phyloP scores from a whole-genome alignment of 2,888 invertebrate species.

The Mimachlamys varia region DNA sequence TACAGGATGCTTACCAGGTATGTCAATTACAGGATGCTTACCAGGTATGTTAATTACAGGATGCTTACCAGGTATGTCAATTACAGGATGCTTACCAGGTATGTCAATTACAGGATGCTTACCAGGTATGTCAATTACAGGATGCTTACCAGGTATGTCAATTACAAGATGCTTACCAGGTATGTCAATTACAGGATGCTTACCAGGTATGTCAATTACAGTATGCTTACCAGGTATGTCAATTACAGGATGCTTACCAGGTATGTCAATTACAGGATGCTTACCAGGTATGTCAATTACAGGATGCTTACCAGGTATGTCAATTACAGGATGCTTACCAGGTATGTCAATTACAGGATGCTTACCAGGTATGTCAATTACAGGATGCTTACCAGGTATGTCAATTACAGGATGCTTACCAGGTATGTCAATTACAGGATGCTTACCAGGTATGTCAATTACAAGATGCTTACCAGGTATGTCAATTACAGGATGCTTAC shows the following conservation, averaged over 20 bases:
- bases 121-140: slow-evolving; percentile 87
- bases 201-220: slow-evolving; percentile 88
- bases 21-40: slow-evolving; percentile 93
- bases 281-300: slow-evolving; percentile 87
- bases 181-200: slow-evolving; percentile 90
- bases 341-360: slow-evolving; percentile 88
- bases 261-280: slow-evolving; percentile 90
- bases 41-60: slow-evolving; percentile 87
- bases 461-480: slow-evolving; percentile 91
- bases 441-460: slow-evolving; percentile 89
- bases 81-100: slow-evolving; percentile 92
- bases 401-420: slow-evolving; percentile 94
- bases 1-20: slow-evolving; percentile 92
- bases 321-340: slow-evolving; percentile 94
- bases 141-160: slow-evolving; percentile 90
- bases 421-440: slow-evolving; percentile 87
- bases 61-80: slow-evolving; percentile 89
- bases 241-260: slow-evolving; percentile 93
- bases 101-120: slow-evolving; percentile 91
- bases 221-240: slow-evolving; percentile 90
- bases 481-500: slow-evolving; percentile 93
- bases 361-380: slow-evolving; percentile 88
- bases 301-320: slow-evolving; percentile 90
- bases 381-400: slow-evolving; percentile 91
- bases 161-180: slow-evolving; percentile 92